Base-by-base conservation (phyloP, 2,888 invertebrate species). In the Marasmarcha lunaedactyla region DNA sequence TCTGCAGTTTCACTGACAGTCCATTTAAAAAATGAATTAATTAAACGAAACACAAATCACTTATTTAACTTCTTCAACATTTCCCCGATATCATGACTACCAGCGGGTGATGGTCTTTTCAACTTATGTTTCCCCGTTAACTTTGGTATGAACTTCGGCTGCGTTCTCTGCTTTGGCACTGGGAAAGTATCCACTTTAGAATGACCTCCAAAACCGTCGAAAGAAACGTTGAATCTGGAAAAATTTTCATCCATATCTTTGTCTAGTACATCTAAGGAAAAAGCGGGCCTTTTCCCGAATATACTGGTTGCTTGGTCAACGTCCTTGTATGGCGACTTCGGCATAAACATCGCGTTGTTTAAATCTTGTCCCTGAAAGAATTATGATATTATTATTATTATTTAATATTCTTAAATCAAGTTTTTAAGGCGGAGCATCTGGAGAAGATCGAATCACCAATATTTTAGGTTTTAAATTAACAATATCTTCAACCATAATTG, bases 161-260 rank as follows among this genome's bases (percentile, higher is more conserved):
- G 53, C 15, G 47, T 59, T 15, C 61, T 69, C 0, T 54, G 10
- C 0, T 44, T 53, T 0, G 71, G 68, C 1, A 55, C 59, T 0
- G 87, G 86, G 49, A 84, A 86, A 0, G 54, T 54, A 35, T 86
- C 86, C 2, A 71, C 55, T 53, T 79, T 86, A 1, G 84, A 85
- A 48, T 86, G 86, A 1, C 87, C 86, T 0, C 87, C 87, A 6
- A 87, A 51, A 0, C 87, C 87, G 46, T 87, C 78, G 38, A 85
- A 87, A 0, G 70, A 63, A 1, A 67, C 54, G 37, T 73, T 61
- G n/a, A 59, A 41, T 1, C 47, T 46, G 0, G 44, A 40, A 5
- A 42, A 15, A 1, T 50, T 49, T 2, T 43, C 33, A 15, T 54
- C 49, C 14, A 46, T 43, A 1, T 54, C 52, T 10, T 50, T 26